Percentiles rank a stretch among this genome's conserved stretches.
Evolutionary conservation across 2,888 invertebrate genomes (phyloP).

Genomic region (Zygogramma bicolorata): DNA sequence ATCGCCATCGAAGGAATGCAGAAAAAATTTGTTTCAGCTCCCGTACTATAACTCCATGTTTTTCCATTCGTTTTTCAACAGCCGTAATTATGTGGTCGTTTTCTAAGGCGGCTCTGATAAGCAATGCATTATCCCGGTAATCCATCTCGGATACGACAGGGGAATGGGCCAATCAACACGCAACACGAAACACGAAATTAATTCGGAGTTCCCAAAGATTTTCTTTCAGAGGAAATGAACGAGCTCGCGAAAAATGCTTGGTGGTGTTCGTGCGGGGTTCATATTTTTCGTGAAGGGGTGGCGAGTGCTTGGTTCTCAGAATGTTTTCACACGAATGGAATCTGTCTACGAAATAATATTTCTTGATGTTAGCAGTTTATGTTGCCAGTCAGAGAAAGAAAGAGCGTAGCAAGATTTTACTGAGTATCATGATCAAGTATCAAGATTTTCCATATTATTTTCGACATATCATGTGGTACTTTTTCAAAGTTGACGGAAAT

Average conservation of each 20-base stretch:
- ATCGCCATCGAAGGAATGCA: too few relatives aligned
- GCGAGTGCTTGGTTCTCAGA: background rate
- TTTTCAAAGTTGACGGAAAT: too few relatives aligned
- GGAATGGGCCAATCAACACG: conserved; percentile 52
- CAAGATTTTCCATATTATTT: too few relatives aligned
- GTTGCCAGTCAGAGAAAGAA: too few relatives aligned
- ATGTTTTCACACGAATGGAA: too few relatives aligned
- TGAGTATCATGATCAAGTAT: too few relatives aligned
- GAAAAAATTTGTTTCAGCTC: too few relatives aligned
- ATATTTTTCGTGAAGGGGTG: background rate
- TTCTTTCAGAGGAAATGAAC: background rate
- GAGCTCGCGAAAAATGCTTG: background rate
- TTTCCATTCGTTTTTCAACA: conserved; percentile 26
- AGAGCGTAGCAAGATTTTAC: too few relatives aligned
- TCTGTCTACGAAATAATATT: too few relatives aligned
- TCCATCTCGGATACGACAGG: conserved; percentile 54
- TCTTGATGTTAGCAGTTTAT: too few relatives aligned
- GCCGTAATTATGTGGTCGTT: conserved; percentile 45
- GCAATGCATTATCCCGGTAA: conserved; percentile 50
- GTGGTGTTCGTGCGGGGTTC: background rate
- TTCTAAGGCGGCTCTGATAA: conserved; percentile 45
- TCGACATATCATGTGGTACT: too few relatives aligned
- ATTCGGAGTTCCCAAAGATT: background rate
- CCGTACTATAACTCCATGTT: background rate
- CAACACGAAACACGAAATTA: conserved; percentile 37